Evolutionary conservation across 2,113 vertebrate genomes (phyloP).

Genomic region (Hypomesus transpacificus): DNA sequence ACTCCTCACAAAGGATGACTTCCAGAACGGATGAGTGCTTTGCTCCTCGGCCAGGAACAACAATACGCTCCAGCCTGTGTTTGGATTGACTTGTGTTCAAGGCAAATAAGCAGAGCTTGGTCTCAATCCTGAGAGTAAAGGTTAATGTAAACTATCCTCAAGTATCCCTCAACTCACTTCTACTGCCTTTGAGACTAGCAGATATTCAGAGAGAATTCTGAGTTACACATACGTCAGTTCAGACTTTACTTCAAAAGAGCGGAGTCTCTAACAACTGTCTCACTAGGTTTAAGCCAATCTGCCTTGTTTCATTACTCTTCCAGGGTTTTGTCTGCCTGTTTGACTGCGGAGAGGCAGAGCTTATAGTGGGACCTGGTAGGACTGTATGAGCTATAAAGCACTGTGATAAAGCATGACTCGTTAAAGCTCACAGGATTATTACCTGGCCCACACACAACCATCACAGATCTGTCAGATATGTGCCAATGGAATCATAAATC

Average conservation of each 20-base stretch:
- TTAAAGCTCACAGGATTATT: conserved; percentile 48
- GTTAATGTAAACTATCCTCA: neutral
- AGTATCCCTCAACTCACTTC: neutral
- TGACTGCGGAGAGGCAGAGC: neutral
- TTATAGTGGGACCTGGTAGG: conserved; percentile 26
- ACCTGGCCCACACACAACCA: conserved; percentile 56
- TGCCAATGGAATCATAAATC: conserved; percentile 60
- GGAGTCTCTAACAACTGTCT: too few relatives aligned
- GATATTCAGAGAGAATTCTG: too few relatives aligned
- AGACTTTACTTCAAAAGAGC: too few relatives aligned
- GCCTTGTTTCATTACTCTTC: too few relatives aligned
- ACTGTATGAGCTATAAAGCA: conserved; percentile 25
- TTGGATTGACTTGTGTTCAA: neutral
- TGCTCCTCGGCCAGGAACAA: neutral
- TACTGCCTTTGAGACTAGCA: neutral
- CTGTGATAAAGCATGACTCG: conserved; percentile 30
- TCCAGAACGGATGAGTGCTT: neutral
- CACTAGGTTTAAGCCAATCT: too few relatives aligned
- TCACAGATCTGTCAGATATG: conserved; percentile 58
- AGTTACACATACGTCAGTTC: too few relatives aligned
- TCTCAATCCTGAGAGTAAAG: neutral
- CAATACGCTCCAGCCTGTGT: neutral
- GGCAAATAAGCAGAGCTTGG: neutral
- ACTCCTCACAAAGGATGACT: neutral
- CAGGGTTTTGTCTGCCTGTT: neutral